Evolutionary conservation across 2,797 vertebrate species (phyloP).

Genomic region (Danio tinwini): DNA sequence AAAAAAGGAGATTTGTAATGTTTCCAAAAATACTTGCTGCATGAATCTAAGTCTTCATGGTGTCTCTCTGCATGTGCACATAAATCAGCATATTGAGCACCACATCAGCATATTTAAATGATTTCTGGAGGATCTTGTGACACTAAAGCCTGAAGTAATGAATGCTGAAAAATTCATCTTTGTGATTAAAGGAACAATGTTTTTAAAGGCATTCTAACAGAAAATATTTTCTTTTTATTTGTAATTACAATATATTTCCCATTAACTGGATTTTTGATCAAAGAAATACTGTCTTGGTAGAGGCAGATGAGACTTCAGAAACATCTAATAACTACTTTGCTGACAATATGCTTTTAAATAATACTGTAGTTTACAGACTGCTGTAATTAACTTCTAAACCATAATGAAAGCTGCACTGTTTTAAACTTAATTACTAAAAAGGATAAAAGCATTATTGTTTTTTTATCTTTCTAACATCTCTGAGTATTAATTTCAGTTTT

Average conservation of each 20-base stretch:
- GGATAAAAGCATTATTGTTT: neutral
- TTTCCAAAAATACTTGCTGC: neutral
- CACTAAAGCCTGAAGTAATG: neutral
- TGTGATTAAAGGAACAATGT: neutral
- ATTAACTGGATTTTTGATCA: neutral
- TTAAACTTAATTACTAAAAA: constrained; percentile 8
- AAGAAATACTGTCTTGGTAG: neutral
- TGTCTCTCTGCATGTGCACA: neutral
- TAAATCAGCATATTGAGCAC: constrained; percentile 2
- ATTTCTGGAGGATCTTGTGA: neutral
- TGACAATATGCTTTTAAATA: neutral
- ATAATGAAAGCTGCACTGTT: neutral
- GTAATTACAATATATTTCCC: neutral
- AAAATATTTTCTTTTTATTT: neutral
- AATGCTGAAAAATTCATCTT: neutral
- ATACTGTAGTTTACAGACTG: neutral
- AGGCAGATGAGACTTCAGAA: neutral
- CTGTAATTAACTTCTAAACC: neutral
- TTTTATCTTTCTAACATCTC: neutral
- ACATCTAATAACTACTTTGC: neutral
- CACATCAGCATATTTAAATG: neutral
- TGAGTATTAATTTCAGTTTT: neutral
- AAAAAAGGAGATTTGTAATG: neutral
- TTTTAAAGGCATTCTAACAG: neutral
- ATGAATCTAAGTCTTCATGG: neutral